Percentiles rank a stretch among this genome's conserved stretches.
Conservation (phyloP, 2,113 vertebrate species). For the Oncorhynchus nerka region DNA sequence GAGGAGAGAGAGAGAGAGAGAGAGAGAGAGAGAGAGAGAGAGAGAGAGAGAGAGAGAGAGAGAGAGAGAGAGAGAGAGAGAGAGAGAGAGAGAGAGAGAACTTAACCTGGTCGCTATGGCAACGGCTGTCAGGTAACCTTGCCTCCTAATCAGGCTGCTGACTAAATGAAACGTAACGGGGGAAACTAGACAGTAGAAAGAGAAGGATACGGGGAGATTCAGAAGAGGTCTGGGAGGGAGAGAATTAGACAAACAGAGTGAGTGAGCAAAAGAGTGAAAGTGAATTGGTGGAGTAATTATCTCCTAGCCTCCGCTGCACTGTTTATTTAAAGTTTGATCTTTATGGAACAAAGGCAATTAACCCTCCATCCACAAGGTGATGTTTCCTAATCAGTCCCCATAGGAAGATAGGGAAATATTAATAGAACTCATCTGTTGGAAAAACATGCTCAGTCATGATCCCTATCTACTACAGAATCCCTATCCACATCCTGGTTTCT, state of each 20-base stretch:
- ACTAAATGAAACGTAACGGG: not conserved
- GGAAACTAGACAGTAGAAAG: not conserved
- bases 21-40: constrained; percentile 26
- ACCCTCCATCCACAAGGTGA: not conserved
- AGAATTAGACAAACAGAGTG: not conserved
- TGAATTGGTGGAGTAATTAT: not conserved
- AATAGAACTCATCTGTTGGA: not conserved
- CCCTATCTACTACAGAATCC: not conserved
- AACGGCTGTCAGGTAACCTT: constrained; percentile 48
- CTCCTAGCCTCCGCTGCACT: not conserved
- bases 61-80: constrained; percentile 12
- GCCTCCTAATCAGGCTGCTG: constrained; percentile 32
- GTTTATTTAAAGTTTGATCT: not conserved
- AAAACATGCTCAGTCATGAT: not conserved
- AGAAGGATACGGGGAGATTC: not conserved
- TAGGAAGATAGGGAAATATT: not conserved
- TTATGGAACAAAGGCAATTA: not conserved
- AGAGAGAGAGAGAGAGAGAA: constrained; percentile 19
- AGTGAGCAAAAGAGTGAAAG: not conserved
- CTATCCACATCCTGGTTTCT: no score
- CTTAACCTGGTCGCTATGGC: constrained; percentile 13
- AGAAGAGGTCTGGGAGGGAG: not conserved
- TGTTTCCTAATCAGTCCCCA: not conserved
- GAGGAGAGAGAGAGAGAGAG: constrained; percentile 17
- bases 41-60: constrained; percentile 22